phyloP scores from a whole-genome alignment of 2,888 invertebrate genomes.

The Andrena hattorfiana region DNA sequence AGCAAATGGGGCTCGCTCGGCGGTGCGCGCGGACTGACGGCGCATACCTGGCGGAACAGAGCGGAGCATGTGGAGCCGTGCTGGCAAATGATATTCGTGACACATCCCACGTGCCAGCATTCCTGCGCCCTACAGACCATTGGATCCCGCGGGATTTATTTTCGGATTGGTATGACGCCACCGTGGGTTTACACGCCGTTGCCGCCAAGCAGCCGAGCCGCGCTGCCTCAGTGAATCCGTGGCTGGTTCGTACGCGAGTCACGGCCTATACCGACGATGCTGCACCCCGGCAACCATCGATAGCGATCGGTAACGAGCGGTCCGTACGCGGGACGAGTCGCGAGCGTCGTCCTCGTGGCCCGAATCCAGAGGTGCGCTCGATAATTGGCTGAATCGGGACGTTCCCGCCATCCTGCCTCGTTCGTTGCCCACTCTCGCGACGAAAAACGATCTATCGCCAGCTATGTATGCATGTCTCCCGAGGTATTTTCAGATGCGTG shows the following conservation, averaged over 20 bases:
- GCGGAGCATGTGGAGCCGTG: slow-evolving; percentile 14
- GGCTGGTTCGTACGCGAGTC: slow-evolving; percentile 63
- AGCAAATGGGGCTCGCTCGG: too few species aligned
- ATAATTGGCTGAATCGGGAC: neutral
- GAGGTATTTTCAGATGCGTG: slow-evolving; percentile 51
- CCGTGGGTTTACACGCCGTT: slow-evolving; percentile 57
- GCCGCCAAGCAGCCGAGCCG: slow-evolving; percentile 54
- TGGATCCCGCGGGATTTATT: slow-evolving; percentile 82
- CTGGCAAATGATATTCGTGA: slow-evolving; percentile 69
- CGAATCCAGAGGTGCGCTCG: slow-evolving; percentile 19
- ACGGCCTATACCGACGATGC: slow-evolving; percentile 46
- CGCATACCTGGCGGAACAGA: slow-evolving; percentile 22
- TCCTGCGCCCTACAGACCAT: slow-evolving; percentile 75
- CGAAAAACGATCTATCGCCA: too few species aligned
- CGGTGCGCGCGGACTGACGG: neutral
- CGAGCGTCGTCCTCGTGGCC: slow-evolving; percentile 18
- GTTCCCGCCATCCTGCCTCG: neutral
- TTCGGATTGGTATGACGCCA: slow-evolving; percentile 82
- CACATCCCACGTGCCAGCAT: slow-evolving; percentile 80
- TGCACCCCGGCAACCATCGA: slow-evolving; percentile 44
- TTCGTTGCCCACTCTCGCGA: neutral
- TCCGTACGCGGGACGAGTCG: slow-evolving; percentile 24
- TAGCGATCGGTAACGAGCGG: slow-evolving; percentile 43
- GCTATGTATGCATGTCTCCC: neutral
- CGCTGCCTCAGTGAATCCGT: slow-evolving; percentile 70